Percentiles rank a stretch among this genome's conserved stretches.
phyloP scores from a whole-genome alignment of 2,797 vertebrate species.

The Notamacropus eugenii region DNA sequence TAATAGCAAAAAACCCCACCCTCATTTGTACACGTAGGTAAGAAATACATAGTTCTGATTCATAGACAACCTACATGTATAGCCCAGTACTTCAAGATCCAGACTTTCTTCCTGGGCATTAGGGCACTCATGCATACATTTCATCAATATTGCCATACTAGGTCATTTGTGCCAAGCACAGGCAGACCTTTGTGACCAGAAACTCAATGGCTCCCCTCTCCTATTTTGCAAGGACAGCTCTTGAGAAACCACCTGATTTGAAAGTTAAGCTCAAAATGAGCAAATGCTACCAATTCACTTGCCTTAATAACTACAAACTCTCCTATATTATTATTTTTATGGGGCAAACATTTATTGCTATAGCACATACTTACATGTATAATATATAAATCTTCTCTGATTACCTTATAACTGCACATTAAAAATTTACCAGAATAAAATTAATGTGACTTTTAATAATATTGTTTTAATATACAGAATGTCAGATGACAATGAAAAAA shows the following conservation, averaged over 20 bases:
- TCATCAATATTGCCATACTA: not conserved
- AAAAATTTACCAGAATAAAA: slow-evolving; percentile 80
- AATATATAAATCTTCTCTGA: slow-evolving; percentile 70
- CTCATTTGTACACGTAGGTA: not conserved
- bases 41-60: slow-evolving; percentile 22
- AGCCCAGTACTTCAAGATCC: not conserved
- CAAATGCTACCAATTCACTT: slow-evolving; percentile 15
- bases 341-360: slow-evolving; percentile 53
- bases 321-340: slow-evolving; percentile 58
- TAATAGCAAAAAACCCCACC: not conserved
- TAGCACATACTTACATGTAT: slow-evolving; percentile 56
- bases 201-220: not conserved
- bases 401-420: slow-evolving; percentile 74
- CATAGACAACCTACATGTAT: not conserved
- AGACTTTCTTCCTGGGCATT: slow-evolving; percentile 5
- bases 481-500: slow-evolving; percentile 54
- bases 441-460: slow-evolving; percentile 74
- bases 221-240: not conserved
- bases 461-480: slow-evolving; percentile 72
- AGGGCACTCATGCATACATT: not conserved
- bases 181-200: not conserved
- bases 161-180: not conserved
- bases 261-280: slow-evolving; percentile 27
- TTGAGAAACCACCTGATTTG: slow-evolving; percentile 3
- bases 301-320: slow-evolving; percentile 24